Conservation (phyloP, 2,797 vertebrate species). For the Muscicapa striata region DNA sequence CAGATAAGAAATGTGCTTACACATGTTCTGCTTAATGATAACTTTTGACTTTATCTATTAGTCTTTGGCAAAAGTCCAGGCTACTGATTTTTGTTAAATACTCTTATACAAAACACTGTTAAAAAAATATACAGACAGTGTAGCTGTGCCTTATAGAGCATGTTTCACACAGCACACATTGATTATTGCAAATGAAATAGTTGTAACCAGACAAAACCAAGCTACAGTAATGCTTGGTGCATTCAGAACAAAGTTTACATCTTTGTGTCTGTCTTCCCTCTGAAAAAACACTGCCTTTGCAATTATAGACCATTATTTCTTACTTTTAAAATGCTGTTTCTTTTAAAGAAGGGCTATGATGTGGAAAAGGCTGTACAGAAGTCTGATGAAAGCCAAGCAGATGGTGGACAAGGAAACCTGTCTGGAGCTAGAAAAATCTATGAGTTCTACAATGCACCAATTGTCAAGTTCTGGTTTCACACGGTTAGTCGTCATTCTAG, state of each 20-base stretch:
- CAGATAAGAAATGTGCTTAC: background rate
- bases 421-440: conserved; percentile 85
- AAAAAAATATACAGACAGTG: background rate
- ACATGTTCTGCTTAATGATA: fast-evolving
- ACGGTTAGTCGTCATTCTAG: conserved; percentile 79
- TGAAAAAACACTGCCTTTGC: background rate
- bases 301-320: background rate
- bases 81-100: background rate
- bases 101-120: background rate
- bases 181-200: background rate
- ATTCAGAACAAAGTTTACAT: background rate
- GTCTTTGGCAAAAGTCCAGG: background rate
- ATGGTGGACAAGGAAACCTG: conserved; percentile 63
- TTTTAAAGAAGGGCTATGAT: conserved; percentile 79
- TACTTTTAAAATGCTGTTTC: background rate
- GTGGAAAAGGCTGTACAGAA: conserved; percentile 79
- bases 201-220: background rate
- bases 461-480: conserved; percentile 99
- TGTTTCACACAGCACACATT: background rate
- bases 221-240: background rate
- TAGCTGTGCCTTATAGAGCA: background rate
- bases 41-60: background rate
- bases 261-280: background rate
- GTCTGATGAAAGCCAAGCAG: conserved; percentile 53
- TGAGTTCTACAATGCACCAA: conserved; percentile 95